Evolutionary conservation across 30 jellyfish, hydroid and myxozoan species (phyloP).

Genomic region (Pseudorhiza aurosa): DNA sequence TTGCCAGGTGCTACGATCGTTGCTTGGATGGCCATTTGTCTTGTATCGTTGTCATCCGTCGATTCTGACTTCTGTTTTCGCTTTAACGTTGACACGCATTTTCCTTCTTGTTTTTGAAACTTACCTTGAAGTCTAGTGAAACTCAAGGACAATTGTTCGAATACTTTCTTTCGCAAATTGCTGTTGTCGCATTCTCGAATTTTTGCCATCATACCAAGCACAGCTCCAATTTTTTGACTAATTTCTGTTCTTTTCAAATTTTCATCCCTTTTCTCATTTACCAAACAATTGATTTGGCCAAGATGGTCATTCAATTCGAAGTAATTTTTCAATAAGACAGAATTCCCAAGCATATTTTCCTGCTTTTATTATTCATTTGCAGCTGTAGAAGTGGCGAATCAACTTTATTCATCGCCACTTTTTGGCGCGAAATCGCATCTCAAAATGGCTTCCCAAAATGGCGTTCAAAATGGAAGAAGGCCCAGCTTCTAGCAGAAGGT

Average conservation of each 20-base stretch:
- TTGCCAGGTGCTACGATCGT: slow-evolving; percentile 84
- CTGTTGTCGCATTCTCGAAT: slow-evolving; percentile 5
- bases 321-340: slow-evolving; percentile 10
- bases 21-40: slow-evolving; percentile 73
- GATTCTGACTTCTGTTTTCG: slow-evolving; percentile 20
- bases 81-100: background rate
- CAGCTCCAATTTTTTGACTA: slow-evolving; percentile 5
- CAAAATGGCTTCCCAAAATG: slow-evolving; percentile 47
- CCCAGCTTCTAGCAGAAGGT: too few species aligned
- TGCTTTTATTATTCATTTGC: background rate
- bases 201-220: background rate
- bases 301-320: slow-evolving; percentile 5
- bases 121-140: background rate
- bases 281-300: background rate
- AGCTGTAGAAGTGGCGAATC: background rate
- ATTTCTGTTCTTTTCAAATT: background rate
- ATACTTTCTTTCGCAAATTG: background rate
- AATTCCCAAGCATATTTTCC: background rate
- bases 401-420: background rate
- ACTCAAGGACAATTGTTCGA: background rate
- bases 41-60: slow-evolving; percentile 25
- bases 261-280: background rate
- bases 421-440: slow-evolving; percentile 41
- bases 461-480: too few species aligned
- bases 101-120: background rate